Evolutionary conservation across 2,888 invertebrate genomes (phyloP).

Genomic region (Drosophila anceps): DNA sequence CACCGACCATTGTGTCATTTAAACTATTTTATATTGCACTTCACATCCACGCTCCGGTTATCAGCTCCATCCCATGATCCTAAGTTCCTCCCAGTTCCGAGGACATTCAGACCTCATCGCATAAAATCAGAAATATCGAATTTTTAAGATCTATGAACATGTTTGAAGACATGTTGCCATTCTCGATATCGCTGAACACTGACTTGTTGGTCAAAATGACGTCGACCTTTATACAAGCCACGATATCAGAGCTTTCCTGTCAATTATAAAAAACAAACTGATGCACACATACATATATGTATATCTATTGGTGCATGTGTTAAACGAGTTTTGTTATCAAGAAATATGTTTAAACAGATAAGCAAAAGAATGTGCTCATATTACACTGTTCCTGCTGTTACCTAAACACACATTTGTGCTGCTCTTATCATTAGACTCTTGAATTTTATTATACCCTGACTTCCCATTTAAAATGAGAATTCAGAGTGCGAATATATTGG

Average conservation of each 20-base stretch:
- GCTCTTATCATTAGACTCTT: conserved; percentile 40
- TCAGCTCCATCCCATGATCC: conserved; percentile 6
- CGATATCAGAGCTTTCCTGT: conserved; percentile 53
- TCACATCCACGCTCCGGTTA: conserved; percentile 67
- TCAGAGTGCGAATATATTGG: no score
- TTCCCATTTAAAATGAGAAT: background rate
- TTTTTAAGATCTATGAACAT: background rate
- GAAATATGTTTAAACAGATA: conserved; percentile 1
- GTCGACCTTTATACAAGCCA: conserved; percentile 53
- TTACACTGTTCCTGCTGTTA: conserved; percentile 11
- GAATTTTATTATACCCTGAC: background rate
- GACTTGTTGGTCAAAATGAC: conserved; percentile 41
- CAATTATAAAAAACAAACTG: conserved; percentile 18
- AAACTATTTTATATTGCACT: conserved; percentile 71
- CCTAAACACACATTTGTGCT: conserved; percentile 4
- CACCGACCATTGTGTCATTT: background rate
- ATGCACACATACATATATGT: background rate
- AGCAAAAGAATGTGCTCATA: conserved; percentile 1
- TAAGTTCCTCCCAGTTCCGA: conserved; percentile 17
- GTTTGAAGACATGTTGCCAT: conserved; percentile 49
- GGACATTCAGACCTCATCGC: background rate
- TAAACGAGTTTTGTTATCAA: conserved; percentile 41
- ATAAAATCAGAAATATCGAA: background rate
- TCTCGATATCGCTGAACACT: conserved; percentile 58
- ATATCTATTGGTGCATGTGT: background rate